These are phyloP conservation scores for Ruditapes philippinarum DNA, from an alignment of 1,140 invertebrate species.

Conservation along the genomic window DNA sequence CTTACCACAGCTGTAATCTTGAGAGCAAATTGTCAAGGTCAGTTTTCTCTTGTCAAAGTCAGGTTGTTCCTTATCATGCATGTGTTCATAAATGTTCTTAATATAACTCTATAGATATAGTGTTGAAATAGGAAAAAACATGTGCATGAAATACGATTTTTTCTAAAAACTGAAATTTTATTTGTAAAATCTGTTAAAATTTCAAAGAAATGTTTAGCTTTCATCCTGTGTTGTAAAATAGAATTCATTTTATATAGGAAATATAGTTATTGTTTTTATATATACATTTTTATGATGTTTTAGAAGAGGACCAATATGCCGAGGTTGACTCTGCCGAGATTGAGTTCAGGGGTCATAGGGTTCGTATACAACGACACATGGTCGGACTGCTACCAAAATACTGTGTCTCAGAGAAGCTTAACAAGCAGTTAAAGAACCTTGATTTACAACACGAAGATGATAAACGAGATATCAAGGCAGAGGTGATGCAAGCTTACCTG, in stretches of 20 bases:
- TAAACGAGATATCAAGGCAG: conserved; percentile 72
- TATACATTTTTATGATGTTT: too few species aligned
- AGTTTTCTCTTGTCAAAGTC: conserved; percentile 60
- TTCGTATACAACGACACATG: conserved; percentile 89
- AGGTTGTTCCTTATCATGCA: too few species aligned
- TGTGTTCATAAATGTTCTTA: too few species aligned
- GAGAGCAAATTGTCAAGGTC: conserved; percentile 90
- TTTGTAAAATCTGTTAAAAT: too few species aligned
- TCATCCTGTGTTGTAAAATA: too few species aligned
- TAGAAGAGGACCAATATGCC: conserved; percentile 77
- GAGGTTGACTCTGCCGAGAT: conserved; percentile 80
- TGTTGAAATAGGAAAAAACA: too few species aligned
- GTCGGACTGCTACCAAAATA: conserved; percentile 91
- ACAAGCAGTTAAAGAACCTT: conserved; percentile 79
- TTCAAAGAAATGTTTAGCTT: too few species aligned
- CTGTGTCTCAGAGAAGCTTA: conserved; percentile 82
- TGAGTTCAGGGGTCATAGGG: conserved; percentile 84
- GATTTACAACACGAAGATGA: conserved; percentile 82
- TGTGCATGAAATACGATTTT: too few species aligned
- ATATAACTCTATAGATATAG: too few species aligned
- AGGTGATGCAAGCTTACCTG: conserved; percentile 78
- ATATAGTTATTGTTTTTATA: too few species aligned
- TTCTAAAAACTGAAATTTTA: too few species aligned
- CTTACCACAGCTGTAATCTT: conserved; percentile 93
- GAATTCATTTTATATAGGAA: too few species aligned